Percentiles rank a stretch among this genome's conserved stretches.
These are phyloP conservation scores for Lindbergichthys nudifrons DNA, from an alignment of 2,797 vertebrate genomes.

Conservation along the genomic window DNA sequence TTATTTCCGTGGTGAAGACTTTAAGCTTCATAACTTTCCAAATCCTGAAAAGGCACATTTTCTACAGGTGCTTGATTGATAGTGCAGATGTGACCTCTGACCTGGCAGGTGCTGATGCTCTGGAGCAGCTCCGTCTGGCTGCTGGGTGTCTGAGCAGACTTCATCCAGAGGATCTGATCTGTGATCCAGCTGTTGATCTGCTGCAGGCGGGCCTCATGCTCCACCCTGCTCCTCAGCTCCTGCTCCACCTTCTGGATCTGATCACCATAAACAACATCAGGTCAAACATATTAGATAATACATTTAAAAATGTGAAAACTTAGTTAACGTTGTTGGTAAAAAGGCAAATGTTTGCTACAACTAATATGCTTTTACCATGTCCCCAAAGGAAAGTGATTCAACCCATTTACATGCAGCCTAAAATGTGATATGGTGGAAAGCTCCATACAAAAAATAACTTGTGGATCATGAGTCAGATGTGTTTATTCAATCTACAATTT, in stretches of 20 bases:
- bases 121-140: slow-evolving; percentile 81
- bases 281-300: background rate
- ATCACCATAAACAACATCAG: slow-evolving; percentile 9
- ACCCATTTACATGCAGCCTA: too few relatives aligned
- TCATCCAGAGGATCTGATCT: slow-evolving; percentile 82
- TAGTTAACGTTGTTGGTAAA: too few relatives aligned
- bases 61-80: background rate
- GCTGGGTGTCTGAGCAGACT: slow-evolving; percentile 77
- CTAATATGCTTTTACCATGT: too few relatives aligned
- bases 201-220: slow-evolving; percentile 83
- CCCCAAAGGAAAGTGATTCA: too few relatives aligned
- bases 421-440: too few relatives aligned
- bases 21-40: background rate
- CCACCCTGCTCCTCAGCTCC: slow-evolving; percentile 79
- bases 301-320: too few relatives aligned
- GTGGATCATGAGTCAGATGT: too few relatives aligned
- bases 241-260: slow-evolving; percentile 87
- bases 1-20: background rate
- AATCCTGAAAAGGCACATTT: background rate
- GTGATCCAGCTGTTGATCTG: slow-evolving; percentile 85
- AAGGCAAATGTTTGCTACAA: too few relatives aligned
- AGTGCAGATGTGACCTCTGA: slow-evolving; percentile 59
- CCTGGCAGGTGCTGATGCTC: slow-evolving; percentile 84
- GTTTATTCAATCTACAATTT: too few relatives aligned
- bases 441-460: too few relatives aligned